Percentiles rank a stretch among this genome's conserved stretches.
These are phyloP conservation scores for Hyles lineata DNA, from an alignment of 2,888 invertebrate species.

Conservation along the genomic window DNA sequence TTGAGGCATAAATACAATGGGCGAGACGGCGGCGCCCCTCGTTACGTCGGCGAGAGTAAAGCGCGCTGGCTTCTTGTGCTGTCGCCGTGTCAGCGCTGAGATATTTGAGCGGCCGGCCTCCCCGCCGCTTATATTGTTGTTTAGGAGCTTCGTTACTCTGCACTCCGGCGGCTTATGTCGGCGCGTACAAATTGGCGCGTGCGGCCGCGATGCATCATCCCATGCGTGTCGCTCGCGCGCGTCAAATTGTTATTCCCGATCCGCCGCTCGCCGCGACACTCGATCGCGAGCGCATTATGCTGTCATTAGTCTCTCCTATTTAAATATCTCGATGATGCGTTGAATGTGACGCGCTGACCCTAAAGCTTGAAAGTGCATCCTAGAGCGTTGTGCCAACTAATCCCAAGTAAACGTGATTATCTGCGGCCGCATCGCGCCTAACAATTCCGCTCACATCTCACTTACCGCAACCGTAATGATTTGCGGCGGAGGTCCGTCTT, in stretches of 20 bases:
- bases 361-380: constrained; percentile 49
- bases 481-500: constrained; percentile 76
- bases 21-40: constrained; percentile 77
- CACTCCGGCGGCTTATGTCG: constrained; percentile 77
- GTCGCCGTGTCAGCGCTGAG: constrained; percentile 78
- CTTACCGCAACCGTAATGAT: constrained; percentile 82
- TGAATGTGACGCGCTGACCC: constrained; percentile 30
- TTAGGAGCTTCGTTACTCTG: constrained; percentile 81
- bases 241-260: constrained; percentile 29
- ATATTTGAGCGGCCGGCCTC: constrained; percentile 67
- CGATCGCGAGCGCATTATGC: constrained; percentile 55
- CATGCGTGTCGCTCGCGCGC: constrained; percentile 36
- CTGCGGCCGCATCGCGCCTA: constrained; percentile 65
- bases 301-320: constrained; percentile 59
- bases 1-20: constrained; percentile 84
- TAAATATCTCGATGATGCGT: constrained; percentile 30
- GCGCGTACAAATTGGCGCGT: constrained; percentile 80
- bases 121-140: constrained; percentile 69
- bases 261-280: constrained; percentile 59
- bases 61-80: constrained; percentile 74
- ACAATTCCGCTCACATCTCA: constrained; percentile 79
- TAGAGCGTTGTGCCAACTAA: constrained; percentile 62
- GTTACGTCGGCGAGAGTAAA: constrained; percentile 83
- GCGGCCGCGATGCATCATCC: constrained; percentile 61
- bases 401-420: constrained; percentile 71